Percentiles rank a stretch among this genome's conserved stretches.
These are phyloP conservation scores for Gulo gulo DNA, from an alignment of 2,113 vertebrate species.

Conservation along the genomic window DNA sequence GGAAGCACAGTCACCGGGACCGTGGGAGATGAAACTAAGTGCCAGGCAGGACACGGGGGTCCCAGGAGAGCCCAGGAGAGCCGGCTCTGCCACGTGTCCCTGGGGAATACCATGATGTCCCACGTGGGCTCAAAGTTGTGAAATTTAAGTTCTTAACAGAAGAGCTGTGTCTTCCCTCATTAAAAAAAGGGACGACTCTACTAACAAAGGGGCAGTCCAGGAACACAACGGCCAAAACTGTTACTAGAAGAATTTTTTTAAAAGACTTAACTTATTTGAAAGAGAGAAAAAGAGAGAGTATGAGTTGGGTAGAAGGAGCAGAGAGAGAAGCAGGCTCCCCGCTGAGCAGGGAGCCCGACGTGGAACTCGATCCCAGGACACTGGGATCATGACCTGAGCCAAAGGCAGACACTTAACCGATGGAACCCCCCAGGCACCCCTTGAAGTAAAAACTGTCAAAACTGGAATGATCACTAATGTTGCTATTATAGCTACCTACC, in stretches of 20 bases:
- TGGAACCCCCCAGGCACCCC: neutral
- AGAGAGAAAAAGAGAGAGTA: neutral
- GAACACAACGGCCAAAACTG: neutral
- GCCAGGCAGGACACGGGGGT: neutral
- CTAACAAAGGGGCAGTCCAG: neutral
- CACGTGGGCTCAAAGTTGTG: no score
- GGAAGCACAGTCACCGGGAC: neutral
- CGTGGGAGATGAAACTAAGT: neutral
- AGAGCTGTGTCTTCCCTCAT: neutral
- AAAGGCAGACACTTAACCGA: neutral
- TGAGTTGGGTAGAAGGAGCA: no score
- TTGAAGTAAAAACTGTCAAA: neutral
- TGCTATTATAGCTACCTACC: neutral
- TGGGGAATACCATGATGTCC: neutral
- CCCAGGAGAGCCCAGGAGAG: no score
- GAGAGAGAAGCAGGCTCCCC: neutral
- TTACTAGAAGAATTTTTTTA: neutral
- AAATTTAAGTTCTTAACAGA: neutral
- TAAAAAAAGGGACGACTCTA: neutral
- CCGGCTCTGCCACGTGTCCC: neutral
- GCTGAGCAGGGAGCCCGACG: no score
- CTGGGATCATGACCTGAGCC: neutral
- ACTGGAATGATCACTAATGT: neutral
- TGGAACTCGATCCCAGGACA: neutral
- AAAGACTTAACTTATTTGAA: neutral